Conservation (phyloP, 2,888 invertebrate species). For the Campoplex capitator region DNA sequence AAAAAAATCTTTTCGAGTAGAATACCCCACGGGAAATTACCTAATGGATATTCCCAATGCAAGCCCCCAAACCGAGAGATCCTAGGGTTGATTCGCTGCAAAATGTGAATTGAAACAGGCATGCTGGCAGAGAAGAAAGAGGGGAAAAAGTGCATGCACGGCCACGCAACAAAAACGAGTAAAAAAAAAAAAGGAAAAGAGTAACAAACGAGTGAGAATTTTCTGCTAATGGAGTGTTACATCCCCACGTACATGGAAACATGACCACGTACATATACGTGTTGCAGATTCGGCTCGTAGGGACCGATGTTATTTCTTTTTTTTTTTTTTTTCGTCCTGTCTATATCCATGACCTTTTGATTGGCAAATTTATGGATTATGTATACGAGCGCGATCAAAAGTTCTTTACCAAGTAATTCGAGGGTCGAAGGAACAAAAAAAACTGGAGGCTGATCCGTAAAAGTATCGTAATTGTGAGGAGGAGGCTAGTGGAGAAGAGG, state of each 20-base stretch:
- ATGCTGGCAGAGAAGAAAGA: background rate
- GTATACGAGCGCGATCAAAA: conserved; percentile 57
- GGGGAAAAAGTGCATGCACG: background rate
- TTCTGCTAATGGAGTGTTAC: conserved; percentile 52
- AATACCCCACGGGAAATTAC: conserved; percentile 1
- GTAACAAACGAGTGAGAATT: conserved; percentile 38
- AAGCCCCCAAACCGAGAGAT: background rate
- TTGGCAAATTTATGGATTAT: conserved; percentile 65
- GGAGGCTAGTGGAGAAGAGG: background rate
- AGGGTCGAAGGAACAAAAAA: background rate
- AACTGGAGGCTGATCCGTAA: background rate
- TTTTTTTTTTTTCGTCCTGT: conserved; percentile 29
- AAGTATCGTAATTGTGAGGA: conserved; percentile 6
- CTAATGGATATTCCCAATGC: conserved; percentile 6
- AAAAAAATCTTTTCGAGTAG: background rate
- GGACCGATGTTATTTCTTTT: background rate
- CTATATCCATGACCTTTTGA: conserved; percentile 54
- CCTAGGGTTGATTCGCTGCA: background rate
- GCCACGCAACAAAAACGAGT: background rate
- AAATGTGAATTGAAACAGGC: background rate
- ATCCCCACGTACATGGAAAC: background rate
- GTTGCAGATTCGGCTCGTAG: background rate
- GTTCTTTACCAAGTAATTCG: conserved; percentile 52
- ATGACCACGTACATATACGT: background rate
- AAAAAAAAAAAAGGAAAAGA: conserved; percentile 13